Conservation (phyloP, 2,888 invertebrate genomes). For the Sepiola atlantica region DNA sequence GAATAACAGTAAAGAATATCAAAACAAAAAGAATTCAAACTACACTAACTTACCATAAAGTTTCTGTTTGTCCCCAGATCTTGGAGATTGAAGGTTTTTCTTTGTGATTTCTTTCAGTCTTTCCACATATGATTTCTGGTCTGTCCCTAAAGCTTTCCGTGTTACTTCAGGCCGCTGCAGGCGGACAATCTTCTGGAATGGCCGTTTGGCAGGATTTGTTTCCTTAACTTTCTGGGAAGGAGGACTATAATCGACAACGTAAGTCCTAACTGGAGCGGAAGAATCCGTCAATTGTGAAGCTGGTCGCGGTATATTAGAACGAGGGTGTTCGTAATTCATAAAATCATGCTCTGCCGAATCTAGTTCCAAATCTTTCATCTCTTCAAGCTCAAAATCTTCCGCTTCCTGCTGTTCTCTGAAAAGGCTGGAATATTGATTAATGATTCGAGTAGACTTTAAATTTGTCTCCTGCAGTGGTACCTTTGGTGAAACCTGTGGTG, state of each 20-base stretch:
- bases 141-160: conserved; percentile 57
- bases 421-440: not conserved
- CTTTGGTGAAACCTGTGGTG: not conserved
- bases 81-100: conserved; percentile 52
- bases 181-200: conserved; percentile 60
- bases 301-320: not conserved
- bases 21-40: not conserved
- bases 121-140: conserved; percentile 50
- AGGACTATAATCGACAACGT: not conserved
- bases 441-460: not conserved
- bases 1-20: not conserved
- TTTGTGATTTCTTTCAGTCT: conserved; percentile 50
- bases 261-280: not conserved
- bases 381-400: not conserved
- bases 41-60: conserved; percentile 35
- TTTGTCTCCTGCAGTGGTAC: not conserved
- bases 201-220: conserved; percentile 49
- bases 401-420: not conserved
- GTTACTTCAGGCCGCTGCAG: conserved; percentile 71
- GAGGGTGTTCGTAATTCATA: not conserved
- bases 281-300: not conserved
- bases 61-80: conserved; percentile 43
- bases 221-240: conserved; percentile 47
- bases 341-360: not conserved
- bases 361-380: not conserved